Base-by-base conservation (phyloP, 1,140 invertebrate species). In the Conus ventricosus region DNA sequence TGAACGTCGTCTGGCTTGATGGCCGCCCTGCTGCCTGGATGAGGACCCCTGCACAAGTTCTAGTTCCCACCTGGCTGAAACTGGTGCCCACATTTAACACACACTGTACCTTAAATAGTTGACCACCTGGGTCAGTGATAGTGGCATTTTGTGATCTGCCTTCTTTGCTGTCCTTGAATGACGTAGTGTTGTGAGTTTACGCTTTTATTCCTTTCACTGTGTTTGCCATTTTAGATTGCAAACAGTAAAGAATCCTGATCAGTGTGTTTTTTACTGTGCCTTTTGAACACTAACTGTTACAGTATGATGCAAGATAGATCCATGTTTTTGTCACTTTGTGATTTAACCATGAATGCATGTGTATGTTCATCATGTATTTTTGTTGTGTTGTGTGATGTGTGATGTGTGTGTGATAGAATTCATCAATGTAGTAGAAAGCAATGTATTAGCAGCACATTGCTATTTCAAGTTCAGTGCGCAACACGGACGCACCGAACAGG, bases 21-120 rank as follows among this genome's bases (percentile, higher is more conserved):
- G 98, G 98, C 5, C 96, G 98, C 84, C 99, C 99, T 8, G n/a
- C n/a, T n/a, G 98, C 98, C 0, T 99, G 99, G 99, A 99, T 99
- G 99, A 97, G 98, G 94, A 98, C n/a, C 98, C 0, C 95, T 99
- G 23, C 97, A 98, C 91, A n/a, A 97, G 98, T 93, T 98, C 98
- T 2, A n/a, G 98, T 98, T 0, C 96, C 97, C 2, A 97, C 97
- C 51, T 99, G 99, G 99, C 95, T 99, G 11, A 97, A 98, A 93
- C 95, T 99, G 39, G 95, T 99, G 87, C 99, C 99, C 4, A n/a
- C 97, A 98, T 95, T 95, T 97, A 97, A 92, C 93, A 53, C 20
- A 75, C 20, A 75, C 20, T 8, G 20, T 15, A 60, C 57, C 57
- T 60, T 39, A 39, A 15, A 60, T 15, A 60, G 57, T n/a, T 60